Evolutionary conservation across 2,113 vertebrate species (phyloP), one percentile per base, ranked within the genome.

Genomic region (Accipiter virgatus): DNA sequence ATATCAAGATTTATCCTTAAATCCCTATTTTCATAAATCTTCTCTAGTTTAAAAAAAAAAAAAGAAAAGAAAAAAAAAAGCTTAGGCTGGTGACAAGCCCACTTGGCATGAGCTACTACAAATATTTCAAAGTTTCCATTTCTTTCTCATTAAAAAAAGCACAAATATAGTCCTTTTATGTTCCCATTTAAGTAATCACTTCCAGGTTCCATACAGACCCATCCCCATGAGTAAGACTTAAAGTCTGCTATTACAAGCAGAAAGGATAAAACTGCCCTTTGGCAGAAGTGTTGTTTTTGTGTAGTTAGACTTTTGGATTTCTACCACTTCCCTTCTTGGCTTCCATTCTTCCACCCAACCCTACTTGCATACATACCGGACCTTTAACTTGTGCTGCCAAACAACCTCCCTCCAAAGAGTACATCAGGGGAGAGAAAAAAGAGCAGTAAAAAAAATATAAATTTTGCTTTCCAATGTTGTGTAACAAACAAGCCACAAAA

Each of bases 101-200:
- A 77, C 11, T 90, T 90, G 68, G 65, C 53, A 62, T 67, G n/a
- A 86, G 13, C 31, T 83, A 38, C 67, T 83, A 79, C 43, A 92
- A 95, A 83, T 87, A 95, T 20, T 78, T 48, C 53, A 79, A 86
- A 91, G 43, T 95, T 95, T 95, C 84, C 75, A 82, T 84, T 95
- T 94, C 48, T 91, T 67, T 72, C 53, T 58, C 32, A 77, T 81
- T 34, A 32, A 38, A 86, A 88, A 88, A 67, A 29, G 22, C 38
- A 91, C 43, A 92, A 86, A 92, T 93, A 81, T 27, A 90, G 63
- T 36, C 42, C 81, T 95, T 93, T 85, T 80, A 88, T 75, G 68
- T 91, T 97, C 83, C 40, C 50, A 82, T 81, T 92, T 96, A 82
- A 86, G 75, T 70, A 97, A 97, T 95, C 62, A 59, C 50, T 96